Conservation (phyloP, 2,113 vertebrate species). For the Acinonyx jubatus region DNA sequence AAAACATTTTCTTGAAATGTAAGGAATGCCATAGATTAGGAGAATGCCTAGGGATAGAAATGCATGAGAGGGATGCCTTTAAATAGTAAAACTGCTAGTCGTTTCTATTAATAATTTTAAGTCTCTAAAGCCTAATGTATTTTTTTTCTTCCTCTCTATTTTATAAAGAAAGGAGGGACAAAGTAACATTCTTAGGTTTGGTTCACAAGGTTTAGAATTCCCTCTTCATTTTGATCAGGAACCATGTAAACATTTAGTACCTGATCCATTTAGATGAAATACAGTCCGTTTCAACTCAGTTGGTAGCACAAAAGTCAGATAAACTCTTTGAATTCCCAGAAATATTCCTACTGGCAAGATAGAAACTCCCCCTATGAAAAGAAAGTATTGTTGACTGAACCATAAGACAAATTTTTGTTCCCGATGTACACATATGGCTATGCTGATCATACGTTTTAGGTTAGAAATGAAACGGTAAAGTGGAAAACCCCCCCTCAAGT, state of each 20-base stretch:
- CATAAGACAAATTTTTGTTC: not conserved
- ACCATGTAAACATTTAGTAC: not conserved
- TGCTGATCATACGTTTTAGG: not conserved
- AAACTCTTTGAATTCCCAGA: not conserved
- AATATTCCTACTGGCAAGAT: conserved; percentile 11
- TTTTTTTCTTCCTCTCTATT: not conserved
- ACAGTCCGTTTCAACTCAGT: not conserved
- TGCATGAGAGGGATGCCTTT: not conserved
- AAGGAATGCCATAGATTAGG: not conserved
- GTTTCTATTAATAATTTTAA: not conserved
- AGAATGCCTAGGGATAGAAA: conserved; percentile 27
- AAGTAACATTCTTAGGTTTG: not conserved
- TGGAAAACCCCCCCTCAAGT: conserved; percentile 69
- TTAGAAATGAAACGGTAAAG: conserved; percentile 31
- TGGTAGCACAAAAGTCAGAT: not conserved
- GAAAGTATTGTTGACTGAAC: not conserved
- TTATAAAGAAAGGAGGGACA: not conserved
- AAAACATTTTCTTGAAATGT: conserved; percentile 57
- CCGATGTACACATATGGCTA: not conserved
- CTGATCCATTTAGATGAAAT: not conserved
- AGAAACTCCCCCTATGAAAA: not conserved
- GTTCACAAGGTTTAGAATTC: conserved; percentile 7
- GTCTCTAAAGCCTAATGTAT: not conserved
- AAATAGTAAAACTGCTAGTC: not conserved
- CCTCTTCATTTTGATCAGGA: not conserved